Conservation (phyloP, 1,140 invertebrate species). For the Himalopsyche phryganea region DNA sequence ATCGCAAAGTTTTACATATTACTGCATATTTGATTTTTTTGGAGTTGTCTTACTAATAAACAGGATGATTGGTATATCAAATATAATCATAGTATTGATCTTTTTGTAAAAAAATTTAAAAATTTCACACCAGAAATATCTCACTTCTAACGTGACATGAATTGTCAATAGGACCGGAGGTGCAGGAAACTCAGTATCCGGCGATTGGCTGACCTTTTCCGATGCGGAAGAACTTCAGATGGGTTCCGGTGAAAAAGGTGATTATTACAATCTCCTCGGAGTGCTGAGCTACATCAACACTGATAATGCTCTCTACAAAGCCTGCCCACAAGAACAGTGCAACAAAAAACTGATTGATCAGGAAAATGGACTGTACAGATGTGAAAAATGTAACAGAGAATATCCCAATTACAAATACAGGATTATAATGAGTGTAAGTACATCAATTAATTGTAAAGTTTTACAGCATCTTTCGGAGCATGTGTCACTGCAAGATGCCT, state of each 20-base stretch:
- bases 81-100: no score
- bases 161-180: constrained; percentile 41
- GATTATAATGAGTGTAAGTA: constrained; percentile 73
- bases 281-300: constrained; percentile 50
- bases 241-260: constrained; percentile 68
- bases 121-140: no score
- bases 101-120: no score
- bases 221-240: constrained; percentile 67
- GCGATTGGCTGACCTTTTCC: constrained; percentile 66
- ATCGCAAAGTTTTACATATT: no score
- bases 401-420: constrained; percentile 85
- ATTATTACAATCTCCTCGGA: constrained; percentile 63
- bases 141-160: no score
- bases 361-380: constrained; percentile 83
- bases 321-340: constrained; percentile 80
- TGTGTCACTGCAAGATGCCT: no score
- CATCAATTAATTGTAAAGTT: not conserved
- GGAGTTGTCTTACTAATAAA: no score
- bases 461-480: no score
- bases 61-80: no score
- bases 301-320: constrained; percentile 85
- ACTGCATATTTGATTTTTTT: no score
- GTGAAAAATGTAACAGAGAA: constrained; percentile 90
- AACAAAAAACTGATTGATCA: constrained; percentile 93
- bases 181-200: constrained; percentile 43